Conservation (phyloP, 2,113 vertebrate species). For the Perca schrenkii region DNA sequence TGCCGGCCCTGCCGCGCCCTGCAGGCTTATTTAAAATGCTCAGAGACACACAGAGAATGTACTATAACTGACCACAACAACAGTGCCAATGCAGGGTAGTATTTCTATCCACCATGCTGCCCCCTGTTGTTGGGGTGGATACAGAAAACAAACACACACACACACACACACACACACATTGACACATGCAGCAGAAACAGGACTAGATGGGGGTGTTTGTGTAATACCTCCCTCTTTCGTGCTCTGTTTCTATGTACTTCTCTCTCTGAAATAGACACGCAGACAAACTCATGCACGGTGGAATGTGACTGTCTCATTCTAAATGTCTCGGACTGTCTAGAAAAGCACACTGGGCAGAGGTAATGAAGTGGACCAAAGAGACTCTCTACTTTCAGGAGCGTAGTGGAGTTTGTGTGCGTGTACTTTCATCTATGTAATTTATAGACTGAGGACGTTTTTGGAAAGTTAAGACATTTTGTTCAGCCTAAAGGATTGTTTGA, state of each 20-base stretch:
- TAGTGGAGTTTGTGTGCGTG: background rate
- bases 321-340: slow-evolving; percentile 59
- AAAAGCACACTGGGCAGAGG: slow-evolving; percentile 19
- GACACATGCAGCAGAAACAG: slow-evolving; percentile 13
- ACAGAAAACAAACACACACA: slow-evolving; percentile 11
- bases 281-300: slow-evolving; percentile 28
- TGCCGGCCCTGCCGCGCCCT: slow-evolving; percentile 41
- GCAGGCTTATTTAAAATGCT: slow-evolving; percentile 67
- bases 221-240: slow-evolving; percentile 10
- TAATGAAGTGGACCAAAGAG: slow-evolving; percentile 12
- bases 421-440: background rate
- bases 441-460: background rate
- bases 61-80: slow-evolving; percentile 66
- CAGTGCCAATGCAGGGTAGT: slow-evolving; percentile 40
- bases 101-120: slow-evolving; percentile 42
- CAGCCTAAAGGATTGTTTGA: background rate
- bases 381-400: slow-evolving; percentile 4
- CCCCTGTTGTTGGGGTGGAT: slow-evolving; percentile 54
- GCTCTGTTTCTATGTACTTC: slow-evolving; percentile 10
- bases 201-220: slow-evolving; percentile 13
- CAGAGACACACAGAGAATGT: slow-evolving; percentile 47
- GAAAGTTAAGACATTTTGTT: background rate
- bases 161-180: slow-evolving; percentile 14
- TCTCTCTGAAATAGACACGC: slow-evolving; percentile 30
- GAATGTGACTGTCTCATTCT: slow-evolving; percentile 64